Evolutionary conservation across 2,113 vertebrate genomes (phyloP).

Genomic region (Notarius quadriscutis): DNA sequence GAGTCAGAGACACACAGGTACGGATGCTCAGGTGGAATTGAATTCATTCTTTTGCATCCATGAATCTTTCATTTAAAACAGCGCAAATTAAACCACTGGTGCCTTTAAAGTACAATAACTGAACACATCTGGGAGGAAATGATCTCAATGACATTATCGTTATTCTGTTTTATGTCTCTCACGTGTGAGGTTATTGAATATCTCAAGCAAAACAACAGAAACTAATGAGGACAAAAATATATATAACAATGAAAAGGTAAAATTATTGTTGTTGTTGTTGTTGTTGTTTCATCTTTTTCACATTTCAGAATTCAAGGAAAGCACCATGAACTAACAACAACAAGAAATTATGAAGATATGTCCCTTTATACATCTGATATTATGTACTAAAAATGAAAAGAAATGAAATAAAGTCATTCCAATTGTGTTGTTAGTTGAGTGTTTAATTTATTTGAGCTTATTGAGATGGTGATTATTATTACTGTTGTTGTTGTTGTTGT

Average conservation of each 20-base stretch:
- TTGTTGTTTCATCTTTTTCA: neutral
- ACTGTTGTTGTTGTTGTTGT: no score
- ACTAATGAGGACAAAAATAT: neutral
- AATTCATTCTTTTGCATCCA: neutral
- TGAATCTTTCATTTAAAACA: neutral
- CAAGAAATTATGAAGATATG: neutral
- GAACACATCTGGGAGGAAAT: neutral
- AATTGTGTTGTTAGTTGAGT: no score
- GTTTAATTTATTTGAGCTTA: no score
- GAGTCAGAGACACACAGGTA: neutral
- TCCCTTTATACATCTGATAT: neutral
- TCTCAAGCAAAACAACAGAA: neutral
- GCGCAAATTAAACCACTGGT: neutral
- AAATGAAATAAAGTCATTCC: neutral
- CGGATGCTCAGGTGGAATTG: no score
- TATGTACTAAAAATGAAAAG: neutral
- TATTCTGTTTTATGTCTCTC: neutral
- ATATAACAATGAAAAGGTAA: neutral
- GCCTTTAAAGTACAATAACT: neutral
- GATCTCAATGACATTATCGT: neutral
- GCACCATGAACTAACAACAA: constrained; percentile 13
- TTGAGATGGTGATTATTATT: no score
- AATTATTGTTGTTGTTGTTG: neutral
- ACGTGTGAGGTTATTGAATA: neutral
- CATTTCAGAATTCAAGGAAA: neutral